Evolutionary conservation across 1,140 invertebrate genomes (phyloP).

Genomic region (Formica selysi): DNA sequence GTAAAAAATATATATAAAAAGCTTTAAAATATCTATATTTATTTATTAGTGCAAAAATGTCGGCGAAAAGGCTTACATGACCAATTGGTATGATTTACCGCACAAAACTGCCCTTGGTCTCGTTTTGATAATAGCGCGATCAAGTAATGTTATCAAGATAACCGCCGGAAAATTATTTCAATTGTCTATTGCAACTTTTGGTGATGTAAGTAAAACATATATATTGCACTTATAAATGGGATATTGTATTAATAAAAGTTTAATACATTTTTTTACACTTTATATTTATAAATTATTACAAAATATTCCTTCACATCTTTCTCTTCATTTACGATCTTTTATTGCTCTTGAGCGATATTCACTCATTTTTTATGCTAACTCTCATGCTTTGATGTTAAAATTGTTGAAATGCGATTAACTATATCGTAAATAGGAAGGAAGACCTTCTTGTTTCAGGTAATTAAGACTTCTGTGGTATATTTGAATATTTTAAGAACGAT

Average conservation of each 20-base stretch:
- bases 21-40: not conserved
- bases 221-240: not conserved
- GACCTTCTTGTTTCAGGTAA: conserved; percentile 63
- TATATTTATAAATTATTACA: not conserved
- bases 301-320: not conserved
- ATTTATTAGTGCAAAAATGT: conserved; percentile 68
- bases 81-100: conserved; percentile 74
- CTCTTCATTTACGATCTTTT: conserved; percentile 30
- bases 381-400: not conserved
- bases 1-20: not conserved
- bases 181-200: conserved; percentile 64
- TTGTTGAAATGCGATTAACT: not conserved
- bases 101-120: conserved; percentile 64
- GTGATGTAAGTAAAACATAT: conserved; percentile 60
- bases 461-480: conserved; percentile 65
- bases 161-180: conserved; percentile 77
- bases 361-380: too few species aligned
- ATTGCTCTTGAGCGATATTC: not conserved
- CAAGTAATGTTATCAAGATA: conserved; percentile 70
- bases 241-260: conserved; percentile 21
- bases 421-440: conserved; percentile 46
- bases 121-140: conserved; percentile 70
- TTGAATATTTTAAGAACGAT: conserved; percentile 66
- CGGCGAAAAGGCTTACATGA: conserved; percentile 69
- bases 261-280: conserved; percentile 20